Evolutionary conservation across 2,113 vertebrate genomes (phyloP).

Genomic region (Actinemys pallida): DNA sequence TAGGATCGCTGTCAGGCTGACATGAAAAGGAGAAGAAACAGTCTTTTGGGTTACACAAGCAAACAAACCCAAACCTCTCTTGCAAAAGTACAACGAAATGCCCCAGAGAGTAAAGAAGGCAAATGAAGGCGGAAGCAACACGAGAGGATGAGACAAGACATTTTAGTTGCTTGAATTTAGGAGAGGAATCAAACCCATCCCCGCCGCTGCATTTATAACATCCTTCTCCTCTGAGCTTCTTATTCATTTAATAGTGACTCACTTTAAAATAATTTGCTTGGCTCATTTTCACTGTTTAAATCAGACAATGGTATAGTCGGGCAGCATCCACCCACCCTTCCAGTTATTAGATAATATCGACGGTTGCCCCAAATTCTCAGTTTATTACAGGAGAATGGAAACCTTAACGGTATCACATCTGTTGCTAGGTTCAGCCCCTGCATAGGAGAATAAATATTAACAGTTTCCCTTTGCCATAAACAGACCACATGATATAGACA

Average conservation of each 20-base stretch:
- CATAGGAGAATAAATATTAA: not conserved
- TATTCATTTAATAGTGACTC: not conserved
- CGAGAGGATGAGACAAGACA: not conserved
- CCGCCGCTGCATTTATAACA: not conserved
- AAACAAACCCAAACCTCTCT: not conserved
- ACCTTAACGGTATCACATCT: not conserved
- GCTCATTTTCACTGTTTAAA: not conserved
- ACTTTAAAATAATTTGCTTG: not conserved
- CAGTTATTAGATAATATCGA: not conserved
- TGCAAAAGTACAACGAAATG: not conserved
- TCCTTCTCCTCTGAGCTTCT: not conserved
- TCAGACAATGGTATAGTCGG: rapidly evolving
- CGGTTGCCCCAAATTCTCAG: not conserved
- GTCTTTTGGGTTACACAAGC: not conserved
- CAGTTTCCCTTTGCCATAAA: not conserved
- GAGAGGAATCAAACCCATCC: not conserved
- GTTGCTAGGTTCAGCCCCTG: not conserved
- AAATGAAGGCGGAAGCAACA: not conserved
- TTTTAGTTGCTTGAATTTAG: not conserved
- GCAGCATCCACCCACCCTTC: rapidly evolving
- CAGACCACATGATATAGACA: not conserved
- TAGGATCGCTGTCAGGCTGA: not conserved
- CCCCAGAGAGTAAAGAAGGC: not conserved
- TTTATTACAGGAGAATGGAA: not conserved
- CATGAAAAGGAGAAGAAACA: not conserved